Base-by-base conservation (phyloP, 2,888 invertebrate species). In the Ypsolopha scabrella region DNA sequence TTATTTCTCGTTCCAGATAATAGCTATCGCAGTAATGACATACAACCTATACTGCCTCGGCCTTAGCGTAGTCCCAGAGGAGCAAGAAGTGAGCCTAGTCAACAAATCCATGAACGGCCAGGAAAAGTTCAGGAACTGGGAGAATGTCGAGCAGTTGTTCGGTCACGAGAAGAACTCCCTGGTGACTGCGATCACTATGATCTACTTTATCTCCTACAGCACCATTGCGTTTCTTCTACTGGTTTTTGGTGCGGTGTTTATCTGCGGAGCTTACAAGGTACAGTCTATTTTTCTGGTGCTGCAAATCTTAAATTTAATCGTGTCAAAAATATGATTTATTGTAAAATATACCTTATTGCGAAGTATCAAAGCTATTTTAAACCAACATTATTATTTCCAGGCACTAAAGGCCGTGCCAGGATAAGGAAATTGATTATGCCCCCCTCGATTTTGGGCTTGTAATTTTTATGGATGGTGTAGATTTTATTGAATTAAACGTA, bases 251-350 rank as follows among this genome's bases (percentile, higher is more conserved):
- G 60, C 72, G 4, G 56, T 81, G 52, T 74, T 77, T 53, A 77
- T 79, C 0, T 74, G 78, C 59, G 85, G 85, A 52, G 80, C 79
- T 55, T 76, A 78, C 60, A 78, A 75, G 72, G 85, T 83, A 38
- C 11, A 9, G 11, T 2, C 51, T 43, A 51, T 53, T 55, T 3
- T 24, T 24, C 24, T 24, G 24, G 4, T 24, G 24, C 24, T 24
- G 24, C 24, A 24, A 24, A 24, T 3, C 24, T 24, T 24, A 24
- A 24, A n/a, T n/a, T n/a, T n/a, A n/a, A 24, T 24, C 24, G 4
- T 24, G 2, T 24, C 2, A n/a, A n/a, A n/a, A n/a, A n/a, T n/a
- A n/a, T n/a, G n/a, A n/a, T n/a, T n/a, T n/a, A n/a, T n/a, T n/a
- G n/a, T n/a, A n/a, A n/a, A n/a, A n/a, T n/a, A n/a, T n/a, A n/a